Conservation (phyloP, 2,797 vertebrate genomes). For the Crocodylus rhombifer region DNA sequence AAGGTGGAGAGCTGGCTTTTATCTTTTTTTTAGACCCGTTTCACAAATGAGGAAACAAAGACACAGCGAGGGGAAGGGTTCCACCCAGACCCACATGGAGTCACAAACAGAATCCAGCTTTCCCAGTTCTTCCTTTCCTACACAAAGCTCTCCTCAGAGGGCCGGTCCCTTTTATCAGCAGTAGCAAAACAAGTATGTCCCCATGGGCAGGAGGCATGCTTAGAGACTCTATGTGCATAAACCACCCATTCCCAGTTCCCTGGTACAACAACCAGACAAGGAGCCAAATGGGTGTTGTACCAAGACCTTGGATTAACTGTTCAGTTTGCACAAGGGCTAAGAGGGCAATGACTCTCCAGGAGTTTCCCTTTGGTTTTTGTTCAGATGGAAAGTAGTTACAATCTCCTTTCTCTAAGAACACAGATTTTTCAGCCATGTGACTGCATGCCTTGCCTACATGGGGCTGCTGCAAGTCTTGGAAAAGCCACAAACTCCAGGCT, state of each 20-base stretch:
- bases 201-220: background rate
- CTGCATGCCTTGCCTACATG: accelerated
- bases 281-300: background rate
- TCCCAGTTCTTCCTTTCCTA: background rate
- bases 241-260: background rate
- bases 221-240: accelerated
- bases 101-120: background rate
- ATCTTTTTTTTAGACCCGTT: too few species aligned
- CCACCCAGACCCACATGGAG: background rate
- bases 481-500: slow-evolving; percentile 20
- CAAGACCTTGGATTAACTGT: background rate
- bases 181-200: accelerated
- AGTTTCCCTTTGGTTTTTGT: background rate
- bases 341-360: background rate
- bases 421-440: accelerated
- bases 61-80: background rate
- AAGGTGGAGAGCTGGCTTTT: background rate
- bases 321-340: background rate
- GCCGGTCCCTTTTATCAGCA: background rate
- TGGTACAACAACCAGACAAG: background rate
- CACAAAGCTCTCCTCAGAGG: background rate
- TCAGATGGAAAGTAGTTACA: too few species aligned
- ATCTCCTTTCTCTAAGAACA: background rate
- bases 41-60: background rate
- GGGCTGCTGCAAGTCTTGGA: background rate